These are phyloP conservation scores for Leptodactylus fuscus DNA, from an alignment of 2,113 vertebrate genomes.

Conservation along the genomic window DNA sequence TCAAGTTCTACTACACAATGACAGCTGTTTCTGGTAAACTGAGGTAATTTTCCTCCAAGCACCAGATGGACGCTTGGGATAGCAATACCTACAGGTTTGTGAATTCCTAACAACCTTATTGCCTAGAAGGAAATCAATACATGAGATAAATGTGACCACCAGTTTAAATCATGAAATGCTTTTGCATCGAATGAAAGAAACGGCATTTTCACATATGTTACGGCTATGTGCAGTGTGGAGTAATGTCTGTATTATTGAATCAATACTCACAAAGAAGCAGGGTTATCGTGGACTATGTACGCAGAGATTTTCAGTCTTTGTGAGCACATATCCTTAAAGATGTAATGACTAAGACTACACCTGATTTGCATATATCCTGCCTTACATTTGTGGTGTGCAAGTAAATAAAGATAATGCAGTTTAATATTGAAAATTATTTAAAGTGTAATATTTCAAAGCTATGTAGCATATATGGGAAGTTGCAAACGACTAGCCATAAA, in stretches of 20 bases:
- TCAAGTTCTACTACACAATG: constrained; percentile 46
- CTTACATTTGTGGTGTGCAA: too few relatives aligned
- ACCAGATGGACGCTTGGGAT: constrained; percentile 47
- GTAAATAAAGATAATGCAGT: too few relatives aligned
- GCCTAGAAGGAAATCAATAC: constrained; percentile 33
- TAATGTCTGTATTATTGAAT: neutral
- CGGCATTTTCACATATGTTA: constrained; percentile 9
- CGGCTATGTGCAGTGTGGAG: neutral
- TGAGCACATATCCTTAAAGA: neutral
- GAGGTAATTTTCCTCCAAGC: constrained; percentile 42
- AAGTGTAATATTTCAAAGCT: too few relatives aligned
- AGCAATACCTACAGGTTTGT: constrained; percentile 40
- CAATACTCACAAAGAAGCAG: neutral
- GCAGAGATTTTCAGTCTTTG: neutral
- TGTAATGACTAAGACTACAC: neutral
- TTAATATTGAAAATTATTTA: too few relatives aligned
- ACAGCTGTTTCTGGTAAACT: constrained; percentile 48
- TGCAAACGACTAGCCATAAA: neutral
- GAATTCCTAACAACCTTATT: constrained; percentile 40
- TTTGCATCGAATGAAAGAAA: constrained; percentile 22
- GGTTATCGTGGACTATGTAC: neutral
- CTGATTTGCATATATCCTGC: too few relatives aligned
- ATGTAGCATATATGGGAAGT: neutral
- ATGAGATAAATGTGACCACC: constrained; percentile 5
- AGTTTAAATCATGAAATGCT: constrained; percentile 13